Base-by-base conservation (phyloP, 1,140 invertebrate genomes). In the Pseudomyrmex concolor region DNA sequence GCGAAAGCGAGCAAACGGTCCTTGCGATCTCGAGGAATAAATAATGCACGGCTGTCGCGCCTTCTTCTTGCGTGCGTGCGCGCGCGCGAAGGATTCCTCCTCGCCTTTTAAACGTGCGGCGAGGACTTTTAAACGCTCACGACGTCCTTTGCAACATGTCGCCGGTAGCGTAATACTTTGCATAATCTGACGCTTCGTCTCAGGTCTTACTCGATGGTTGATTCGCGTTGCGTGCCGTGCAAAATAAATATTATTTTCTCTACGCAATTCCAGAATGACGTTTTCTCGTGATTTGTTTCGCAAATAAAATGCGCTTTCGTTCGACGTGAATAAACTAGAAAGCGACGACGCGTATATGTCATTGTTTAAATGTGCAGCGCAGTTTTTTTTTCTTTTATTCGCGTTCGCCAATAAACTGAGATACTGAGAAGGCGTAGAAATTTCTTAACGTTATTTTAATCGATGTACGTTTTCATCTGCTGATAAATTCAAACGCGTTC, bases 1-100 rank as follows among this genome's bases (percentile, higher is more conserved):
- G 85, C 81, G 85, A 86, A 86, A 84, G 85, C 77, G 64, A 70
- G 50, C 68, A 57, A 71, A 10, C 72, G 45, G n/a, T 66, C 63
- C 59, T 22, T 51, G 76, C 60, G 78, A 67, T 19, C 66, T 59
- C 17, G 57, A 34, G 55, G 64, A 72, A 87, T 83, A 87, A 72
- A 87, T 83, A 87, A 87, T 72, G 13, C 54, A 66, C 43, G 50
- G 54, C 55, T 59, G 34, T 83, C 86, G 54, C 22, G 50, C 59
- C 60, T 83, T 48, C 25, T 43, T 34, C 67, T 54, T 34, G 34
- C 34, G 34, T 7, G 34, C 34, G 34, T 7, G 34, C 34, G 34
- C 34, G 34, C 34, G 34, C 5, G 34, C 34, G 34, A 7, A 34
- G 34, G 34, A 34, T 34, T 34, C 34, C 5, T 34, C 34, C 34